These are phyloP conservation scores for Microcebus griseorufus DNA, from an alignment of 2,113 vertebrate genomes.

Conservation along the genomic window DNA sequence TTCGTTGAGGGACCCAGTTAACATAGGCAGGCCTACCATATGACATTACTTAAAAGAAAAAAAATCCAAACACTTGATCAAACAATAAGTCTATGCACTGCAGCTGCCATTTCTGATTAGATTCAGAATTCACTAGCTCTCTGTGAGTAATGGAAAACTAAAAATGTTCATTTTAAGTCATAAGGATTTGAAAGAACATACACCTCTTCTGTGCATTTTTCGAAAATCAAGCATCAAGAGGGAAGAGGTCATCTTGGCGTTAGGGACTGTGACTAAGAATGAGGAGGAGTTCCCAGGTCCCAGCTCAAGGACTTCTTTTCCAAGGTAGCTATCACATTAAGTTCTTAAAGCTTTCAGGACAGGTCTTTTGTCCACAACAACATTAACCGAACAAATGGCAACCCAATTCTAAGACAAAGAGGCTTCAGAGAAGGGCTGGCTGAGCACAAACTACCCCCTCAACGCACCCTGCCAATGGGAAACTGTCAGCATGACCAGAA, in stretches of 20 bases:
- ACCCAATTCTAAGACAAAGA: slow-evolving; percentile 5
- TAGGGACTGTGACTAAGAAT: slow-evolving; percentile 62
- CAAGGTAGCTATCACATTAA: not conserved
- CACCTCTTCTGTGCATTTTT: slow-evolving; percentile 50
- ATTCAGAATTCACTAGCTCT: slow-evolving; percentile 61
- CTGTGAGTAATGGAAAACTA: slow-evolving; percentile 59
- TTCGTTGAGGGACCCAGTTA: slow-evolving; percentile 80
- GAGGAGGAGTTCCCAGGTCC: not conserved
- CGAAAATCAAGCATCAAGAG: slow-evolving; percentile 26
- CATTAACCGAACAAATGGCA: not conserved
- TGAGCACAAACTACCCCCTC: not conserved
- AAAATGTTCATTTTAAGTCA: slow-evolving; percentile 64
- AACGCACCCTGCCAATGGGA: not conserved
- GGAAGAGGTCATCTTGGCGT: slow-evolving; percentile 47
- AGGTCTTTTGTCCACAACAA: slow-evolving; percentile 15
- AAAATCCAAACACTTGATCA: slow-evolving; percentile 79
- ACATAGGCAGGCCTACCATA: slow-evolving; percentile 78
- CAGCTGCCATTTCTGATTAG: slow-evolving; percentile 81
- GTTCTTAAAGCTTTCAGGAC: not conserved
- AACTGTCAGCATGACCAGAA: not conserved
- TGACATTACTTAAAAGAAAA: slow-evolving; percentile 81
- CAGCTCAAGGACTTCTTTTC: not conserved
- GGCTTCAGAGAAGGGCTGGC: not conserved
- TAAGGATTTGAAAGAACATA: slow-evolving; percentile 73
- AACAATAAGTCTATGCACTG: slow-evolving; percentile 70